These are phyloP conservation scores for Schizopygopsis pylzovi DNA, from an alignment of 2,797 vertebrate genomes.

Conservation along the genomic window DNA sequence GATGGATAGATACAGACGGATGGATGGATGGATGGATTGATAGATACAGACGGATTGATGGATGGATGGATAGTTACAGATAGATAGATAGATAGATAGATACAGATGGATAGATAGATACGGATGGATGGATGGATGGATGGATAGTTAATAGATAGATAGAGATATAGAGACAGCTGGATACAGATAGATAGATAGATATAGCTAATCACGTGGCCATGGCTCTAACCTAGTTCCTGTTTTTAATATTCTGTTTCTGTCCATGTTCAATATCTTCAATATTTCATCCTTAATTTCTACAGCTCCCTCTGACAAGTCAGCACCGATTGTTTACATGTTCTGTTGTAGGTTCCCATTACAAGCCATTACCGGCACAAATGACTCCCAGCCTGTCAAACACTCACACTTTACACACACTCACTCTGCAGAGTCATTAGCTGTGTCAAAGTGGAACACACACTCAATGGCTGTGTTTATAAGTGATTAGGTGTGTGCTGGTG, in stretches of 20 bases:
- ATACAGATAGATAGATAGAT: background rate
- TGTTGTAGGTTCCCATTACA: slow-evolving; percentile 44
- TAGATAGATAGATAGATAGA: background rate
- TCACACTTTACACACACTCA: slow-evolving; percentile 30
- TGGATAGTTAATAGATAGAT: background rate
- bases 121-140: background rate
- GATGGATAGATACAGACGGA: too few relatives aligned
- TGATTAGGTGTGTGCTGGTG: slow-evolving; percentile 56
- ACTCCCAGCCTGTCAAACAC: slow-evolving; percentile 36
- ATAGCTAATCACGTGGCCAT: background rate
- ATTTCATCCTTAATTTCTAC: slow-evolving; percentile 19
- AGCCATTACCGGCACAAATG: slow-evolving; percentile 38
- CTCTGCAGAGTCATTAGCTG: slow-evolving; percentile 30
- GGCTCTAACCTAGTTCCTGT: background rate
- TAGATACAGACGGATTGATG: background rate
- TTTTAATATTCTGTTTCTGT: background rate
- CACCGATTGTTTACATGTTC: slow-evolving; percentile 37
- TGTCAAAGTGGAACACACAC: slow-evolving; percentile 31
- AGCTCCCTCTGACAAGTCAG: slow-evolving; percentile 17
- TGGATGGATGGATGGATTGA: background rate
- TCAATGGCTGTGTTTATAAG: slow-evolving; percentile 34
- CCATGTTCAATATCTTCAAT: background rate
- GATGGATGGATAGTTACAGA: background rate
- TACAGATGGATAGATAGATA: background rate
- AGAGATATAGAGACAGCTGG: background rate